Evolutionary conservation across 1,140 invertebrate species (phyloP), one percentile per base, ranked within the genome.

Genomic region (Drosophila jambulina): DNA sequence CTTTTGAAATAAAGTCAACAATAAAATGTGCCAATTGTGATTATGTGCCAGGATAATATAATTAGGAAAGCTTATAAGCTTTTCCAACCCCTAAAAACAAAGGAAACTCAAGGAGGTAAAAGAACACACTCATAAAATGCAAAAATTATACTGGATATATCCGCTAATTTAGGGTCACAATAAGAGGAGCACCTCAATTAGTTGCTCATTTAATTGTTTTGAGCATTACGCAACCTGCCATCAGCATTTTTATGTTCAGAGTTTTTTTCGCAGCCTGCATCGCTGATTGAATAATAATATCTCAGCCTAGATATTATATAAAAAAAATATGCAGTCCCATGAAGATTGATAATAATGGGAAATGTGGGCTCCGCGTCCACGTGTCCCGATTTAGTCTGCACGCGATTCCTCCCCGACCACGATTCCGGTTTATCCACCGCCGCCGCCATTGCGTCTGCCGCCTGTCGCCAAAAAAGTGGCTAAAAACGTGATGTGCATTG

Each of bases 401-500:
- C 70, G 75, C 69, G 75, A 82, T 23, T 65, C 53, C 34, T 38
- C 59, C 27, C 29, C 40, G 17, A 29, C 65, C 65, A 48, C 34
- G 57, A 34, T 42, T 29, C 32, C 36, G 36, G 17, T 23, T 25
- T 70, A 34, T 42, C 45, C 40, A 23, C 36, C 27, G 59, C 59
- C 59, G 74, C 74, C 74, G 62, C 69, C 68, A 54, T 54, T 36
- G 59, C 68, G 72, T 81, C 82, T 78, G 62, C 75, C 59, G 63
- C 58, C 81, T 82, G 70, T 72, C 82, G 65, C 71, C 80, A 64
- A 86, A 88, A 87, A 87, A 87, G 84, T 88, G 77, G 67, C 84
- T 71, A 68, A 79, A 70, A 83, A 87, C 83, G 83, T 88, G 83
- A 87, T 78, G 77, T 45, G 83, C 76, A 87, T 87, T 69, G 40